Percentiles rank a stretch among this genome's conserved stretches.
phyloP scores from a whole-genome alignment of 30 jellyfish, hydroid and myxozoan species.

The Chrysaora quinquecirrha region DNA sequence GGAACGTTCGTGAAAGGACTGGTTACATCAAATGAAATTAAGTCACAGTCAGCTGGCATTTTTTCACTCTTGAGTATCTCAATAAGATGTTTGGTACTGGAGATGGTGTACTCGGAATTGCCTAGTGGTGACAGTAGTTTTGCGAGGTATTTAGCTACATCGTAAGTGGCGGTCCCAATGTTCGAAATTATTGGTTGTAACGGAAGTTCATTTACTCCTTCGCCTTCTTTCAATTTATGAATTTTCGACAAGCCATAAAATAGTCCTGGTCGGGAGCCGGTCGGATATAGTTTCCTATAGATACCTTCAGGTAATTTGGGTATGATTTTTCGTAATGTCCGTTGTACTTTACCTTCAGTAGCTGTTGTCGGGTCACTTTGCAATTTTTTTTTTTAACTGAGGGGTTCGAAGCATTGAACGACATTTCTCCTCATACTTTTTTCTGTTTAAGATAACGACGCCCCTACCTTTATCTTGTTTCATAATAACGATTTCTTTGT shows the following conservation, averaged over 20 bases:
- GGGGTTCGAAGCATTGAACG: neutral
- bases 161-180: conserved; percentile 24
- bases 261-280: conserved; percentile 7
- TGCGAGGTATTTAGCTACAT: conserved; percentile 14
- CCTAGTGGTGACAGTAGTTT: conserved; percentile 7
- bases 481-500: neutral
- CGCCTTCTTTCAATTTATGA: no score
- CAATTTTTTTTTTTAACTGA: neutral
- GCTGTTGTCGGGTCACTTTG: neutral
- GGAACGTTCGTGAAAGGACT: conserved; percentile 1
- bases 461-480: conserved; percentile 13
- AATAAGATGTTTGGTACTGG: no score
- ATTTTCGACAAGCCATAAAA: conserved; percentile 5
- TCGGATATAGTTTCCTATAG: conserved; percentile 17
- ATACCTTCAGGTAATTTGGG: conserved; percentile 8
- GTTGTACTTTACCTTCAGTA: conserved; percentile 20
- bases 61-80: no score
- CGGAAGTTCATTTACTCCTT: no score
- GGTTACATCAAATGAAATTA: no score
- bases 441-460: conserved; percentile 6
- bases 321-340: conserved; percentile 5
- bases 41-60: no score
- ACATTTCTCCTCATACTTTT: neutral
- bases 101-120: no score
- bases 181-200: no score